phyloP scores from a whole-genome alignment of 2,113 vertebrate species.

The Antechinus stuartii region DNA sequence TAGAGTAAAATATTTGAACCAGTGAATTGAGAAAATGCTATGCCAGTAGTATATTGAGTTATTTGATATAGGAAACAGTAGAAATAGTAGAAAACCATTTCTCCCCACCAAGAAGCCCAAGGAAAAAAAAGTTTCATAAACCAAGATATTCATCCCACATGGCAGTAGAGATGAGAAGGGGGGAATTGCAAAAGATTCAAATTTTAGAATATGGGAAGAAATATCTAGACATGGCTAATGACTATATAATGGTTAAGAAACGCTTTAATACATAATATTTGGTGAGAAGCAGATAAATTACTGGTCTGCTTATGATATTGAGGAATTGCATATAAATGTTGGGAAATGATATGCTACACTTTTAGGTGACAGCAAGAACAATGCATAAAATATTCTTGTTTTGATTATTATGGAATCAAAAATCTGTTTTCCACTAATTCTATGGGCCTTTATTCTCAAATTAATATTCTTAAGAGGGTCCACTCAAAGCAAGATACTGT shows the following conservation, averaged over 20 bases:
- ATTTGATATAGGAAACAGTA: not conserved
- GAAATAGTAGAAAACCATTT: not conserved
- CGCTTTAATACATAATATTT: not conserved
- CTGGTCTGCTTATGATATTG: not conserved
- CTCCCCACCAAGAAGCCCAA: not conserved
- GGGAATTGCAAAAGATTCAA: not conserved
- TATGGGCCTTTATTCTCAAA: not conserved
- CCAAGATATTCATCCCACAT: not conserved
- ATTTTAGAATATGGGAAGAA: not conserved
- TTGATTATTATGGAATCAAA: not conserved
- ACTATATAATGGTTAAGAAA: not conserved
- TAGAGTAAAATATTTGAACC: not conserved
- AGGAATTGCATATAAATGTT: not conserved
- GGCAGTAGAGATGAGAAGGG: not conserved
- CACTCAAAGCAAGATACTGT: not conserved
- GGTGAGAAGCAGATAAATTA: not conserved
- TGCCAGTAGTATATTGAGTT: not conserved
- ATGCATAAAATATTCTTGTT: not conserved
- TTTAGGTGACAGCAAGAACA: not conserved
- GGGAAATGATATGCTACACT: not conserved
- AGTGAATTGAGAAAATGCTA: not conserved
- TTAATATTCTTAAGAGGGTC: not conserved
- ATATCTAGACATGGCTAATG: not conserved
- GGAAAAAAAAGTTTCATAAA: not conserved
- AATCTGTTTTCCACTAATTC: not conserved